These are phyloP conservation scores for Chelonia mydas DNA, from an alignment of 2,797 vertebrate genomes.

Conservation along the genomic window DNA sequence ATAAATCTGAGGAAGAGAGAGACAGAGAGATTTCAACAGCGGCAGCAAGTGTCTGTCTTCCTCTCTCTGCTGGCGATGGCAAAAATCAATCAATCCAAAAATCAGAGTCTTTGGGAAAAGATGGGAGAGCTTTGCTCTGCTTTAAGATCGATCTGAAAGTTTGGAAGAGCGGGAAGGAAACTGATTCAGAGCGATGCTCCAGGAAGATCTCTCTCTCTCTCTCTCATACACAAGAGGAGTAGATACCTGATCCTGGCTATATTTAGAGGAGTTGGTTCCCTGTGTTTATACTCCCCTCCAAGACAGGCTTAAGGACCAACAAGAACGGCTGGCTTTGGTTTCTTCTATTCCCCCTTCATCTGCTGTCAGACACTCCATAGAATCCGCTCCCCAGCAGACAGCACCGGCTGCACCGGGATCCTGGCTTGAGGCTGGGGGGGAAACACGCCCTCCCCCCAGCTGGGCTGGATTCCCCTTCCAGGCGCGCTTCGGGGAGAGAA, in stretches of 20 bases:
- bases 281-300: neutral
- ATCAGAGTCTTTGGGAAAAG: neutral
- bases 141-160: neutral
- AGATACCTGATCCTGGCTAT: neutral
- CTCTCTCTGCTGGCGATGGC: neutral
- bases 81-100: neutral
- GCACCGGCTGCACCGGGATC: neutral
- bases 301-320: neutral
- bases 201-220: neutral
- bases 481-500: neutral
- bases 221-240: too few species aligned
- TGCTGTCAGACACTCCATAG: neutral
- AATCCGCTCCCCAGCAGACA: neutral
- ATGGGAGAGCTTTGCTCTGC: neutral
- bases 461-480: neutral
- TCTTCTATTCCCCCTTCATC: neutral
- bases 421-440: neutral
- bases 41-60: neutral
- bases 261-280: neutral
- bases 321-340: neutral
- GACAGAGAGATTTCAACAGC: neutral
- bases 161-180: neutral
- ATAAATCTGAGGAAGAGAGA: neutral
- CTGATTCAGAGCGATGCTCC: too few species aligned
- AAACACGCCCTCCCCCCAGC: neutral